Base-by-base conservation (phyloP, 2,797 vertebrate species). In the Lemur catta region DNA sequence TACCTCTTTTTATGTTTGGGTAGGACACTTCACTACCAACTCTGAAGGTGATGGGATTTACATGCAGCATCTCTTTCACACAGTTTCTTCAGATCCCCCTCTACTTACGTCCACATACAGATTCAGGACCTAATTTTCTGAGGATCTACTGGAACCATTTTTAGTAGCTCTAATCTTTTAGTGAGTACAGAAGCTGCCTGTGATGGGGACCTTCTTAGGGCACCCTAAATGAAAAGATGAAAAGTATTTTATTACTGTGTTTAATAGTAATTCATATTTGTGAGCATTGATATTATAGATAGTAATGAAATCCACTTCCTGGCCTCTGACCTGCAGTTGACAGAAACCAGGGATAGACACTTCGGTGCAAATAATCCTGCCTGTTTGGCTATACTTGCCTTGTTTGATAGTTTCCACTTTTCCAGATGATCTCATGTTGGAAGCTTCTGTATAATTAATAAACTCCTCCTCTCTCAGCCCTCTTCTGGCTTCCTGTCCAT, bases 381-480 rank as follows among this genome's bases (percentile, higher is more conserved):
- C 61, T 93, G 43, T 50, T 82, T 91, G 38, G 26, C 63, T 80
- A 38, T 71, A 50, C n/a, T 71, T 85, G 38, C 46, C n/a, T 89
- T 50, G 10, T 67, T 93, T 91, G 89, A 94, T 46, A 75, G 75
- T 87, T 94, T 84, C 59, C 43, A 89, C 30, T 89, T 95, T 69
- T 89, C 55, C 55, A 6, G 30, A 82, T 95, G 82, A 97, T 18
- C 38, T 97, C 84, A 85, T 78, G 11, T 52, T 96, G 35, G 57
- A 97, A 96, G 84, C 38, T 96, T 86, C 76, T 82, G 61, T 46
- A 48, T 95, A 97, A 89, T 95, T 95, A 91, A 95, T 86, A 81
- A 92, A 96, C 7, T 94, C 71, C 38, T 65, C 95, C 41, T 94
- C 76, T 88, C 22, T 89, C 24, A 72, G 61, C 17, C 28, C 61